Conservation (phyloP, 2,797 vertebrate species). For the Sebastes oblongus region DNA sequence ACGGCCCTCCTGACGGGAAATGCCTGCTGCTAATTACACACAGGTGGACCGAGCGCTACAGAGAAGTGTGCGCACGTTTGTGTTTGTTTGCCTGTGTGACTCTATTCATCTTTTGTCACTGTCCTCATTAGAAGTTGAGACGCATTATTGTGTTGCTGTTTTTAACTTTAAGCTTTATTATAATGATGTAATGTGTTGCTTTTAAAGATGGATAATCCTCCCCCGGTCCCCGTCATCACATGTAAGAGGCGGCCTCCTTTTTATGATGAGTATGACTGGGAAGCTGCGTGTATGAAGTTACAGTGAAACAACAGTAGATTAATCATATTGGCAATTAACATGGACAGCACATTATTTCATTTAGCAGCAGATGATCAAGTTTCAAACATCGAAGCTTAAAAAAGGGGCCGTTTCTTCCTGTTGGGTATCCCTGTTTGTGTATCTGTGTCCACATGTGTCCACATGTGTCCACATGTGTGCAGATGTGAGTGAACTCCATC, state of each 20-base stretch:
- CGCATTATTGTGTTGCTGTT: neutral
- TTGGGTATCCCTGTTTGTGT: slow-evolving; percentile 41
- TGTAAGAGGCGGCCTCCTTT: slow-evolving; percentile 15
- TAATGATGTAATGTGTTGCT: neutral
- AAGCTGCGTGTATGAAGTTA: slow-evolving; percentile 40
- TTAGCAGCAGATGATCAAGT: slow-evolving; percentile 41
- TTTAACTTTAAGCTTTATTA: neutral
- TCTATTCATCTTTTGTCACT: slow-evolving; percentile 48
- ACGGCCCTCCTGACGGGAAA: slow-evolving; percentile 78
- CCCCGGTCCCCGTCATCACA: neutral
- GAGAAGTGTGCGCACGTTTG: slow-evolving; percentile 37
- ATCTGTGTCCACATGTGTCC: slow-evolving; percentile 32
- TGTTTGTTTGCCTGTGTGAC: slow-evolving; percentile 56
- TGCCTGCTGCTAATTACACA: slow-evolving; percentile 81
- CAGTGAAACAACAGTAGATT: slow-evolving; percentile 49
- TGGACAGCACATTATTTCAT: slow-evolving; percentile 45
- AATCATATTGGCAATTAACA: slow-evolving; percentile 51
- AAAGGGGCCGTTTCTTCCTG: slow-evolving; percentile 31
- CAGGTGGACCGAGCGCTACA: slow-evolving; percentile 73
- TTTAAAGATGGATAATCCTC: slow-evolving; percentile 12
- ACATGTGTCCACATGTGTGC: neutral
- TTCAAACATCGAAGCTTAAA: slow-evolving; percentile 29
- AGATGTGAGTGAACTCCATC: slow-evolving; percentile 45
- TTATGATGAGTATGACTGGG: slow-evolving; percentile 19
- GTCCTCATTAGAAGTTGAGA: slow-evolving; percentile 3